Evolutionary conservation across 2,113 vertebrate genomes (phyloP), one percentile per base, ranked within the genome.

Genomic region (Rhabdornis inornatus): DNA sequence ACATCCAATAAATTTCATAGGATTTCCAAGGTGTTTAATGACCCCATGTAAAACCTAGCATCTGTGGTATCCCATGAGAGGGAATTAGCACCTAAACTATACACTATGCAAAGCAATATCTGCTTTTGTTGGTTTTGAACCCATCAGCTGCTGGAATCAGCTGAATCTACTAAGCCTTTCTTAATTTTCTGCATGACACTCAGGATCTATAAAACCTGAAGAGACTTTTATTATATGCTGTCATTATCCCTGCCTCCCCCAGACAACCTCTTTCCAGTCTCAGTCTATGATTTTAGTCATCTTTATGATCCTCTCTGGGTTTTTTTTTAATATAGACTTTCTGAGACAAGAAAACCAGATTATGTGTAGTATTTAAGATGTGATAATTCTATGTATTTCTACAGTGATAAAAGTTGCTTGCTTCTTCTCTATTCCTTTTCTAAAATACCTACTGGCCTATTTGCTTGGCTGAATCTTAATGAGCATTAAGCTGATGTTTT

Each of bases 81-180:
- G 7, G 37, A 81, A 57, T 57, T 77, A 42, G 15, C 50, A 65
- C 14, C 40, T 81, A 6, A 56, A 37, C 35, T 60, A 18, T 7
- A 33, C 18, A 47, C 1, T 17, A 52, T 11, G 35, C 0, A 0
- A 13, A 87, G 5, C 20, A 81, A 4, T 0, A 1, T 40, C 18
- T 49, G 49, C 42, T 86, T 76, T 37, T 60, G 10, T 21, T 78
- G 14, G 14, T 13, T 84, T 82, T 74, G 35, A 81, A 61, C 22
- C 4, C 19, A 5, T 53, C 9, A 16, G 14, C 13, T 42, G 8
- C 16, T 90, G 19, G 20, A 65, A 60, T 61, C n/a, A 72, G 11
- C 5, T 68, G 53, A 83, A 50, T 47, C 27, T 74, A 47, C 40
- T 65, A 39, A 69, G 21, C 19, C 10, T 78, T 74, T 82, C 42